phyloP scores from a whole-genome alignment of 1,140 invertebrate genomes.

The Phymorhynchus buccinoides region DNA sequence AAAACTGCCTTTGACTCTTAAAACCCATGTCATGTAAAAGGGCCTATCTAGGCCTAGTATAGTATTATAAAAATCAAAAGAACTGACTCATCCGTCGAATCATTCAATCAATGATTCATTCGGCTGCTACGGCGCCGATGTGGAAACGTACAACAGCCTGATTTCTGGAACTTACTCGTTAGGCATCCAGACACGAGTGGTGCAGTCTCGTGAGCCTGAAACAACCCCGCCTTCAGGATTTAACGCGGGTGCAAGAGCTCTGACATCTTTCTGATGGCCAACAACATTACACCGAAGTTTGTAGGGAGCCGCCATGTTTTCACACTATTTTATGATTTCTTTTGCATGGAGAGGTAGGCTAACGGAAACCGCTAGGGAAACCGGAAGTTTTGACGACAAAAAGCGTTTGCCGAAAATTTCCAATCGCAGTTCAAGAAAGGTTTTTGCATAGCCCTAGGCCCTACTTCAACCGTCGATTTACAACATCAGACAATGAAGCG shows the following conservation, averaged over 20 bases:
- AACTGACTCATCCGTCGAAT: not conserved
- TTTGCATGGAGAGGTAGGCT: not conserved
- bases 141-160: too few relatives aligned
- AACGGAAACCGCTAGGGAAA: not conserved
- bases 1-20: too few relatives aligned
- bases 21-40: too few relatives aligned
- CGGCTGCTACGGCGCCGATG: too few relatives aligned
- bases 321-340: not conserved
- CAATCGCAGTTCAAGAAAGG: too few relatives aligned
- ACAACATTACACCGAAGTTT: constrained; percentile 84
- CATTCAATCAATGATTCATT: too few relatives aligned
- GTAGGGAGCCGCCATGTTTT: constrained; percentile 75
- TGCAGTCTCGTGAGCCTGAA: constrained; percentile 89
- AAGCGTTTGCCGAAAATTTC: not conserved
- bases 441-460: too few relatives aligned
- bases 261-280: constrained; percentile 89
- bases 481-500: constrained; percentile 7
- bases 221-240: constrained; percentile 81
- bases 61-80: not conserved
- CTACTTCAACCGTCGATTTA: too few relatives aligned
- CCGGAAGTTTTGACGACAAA: constrained; percentile 34
- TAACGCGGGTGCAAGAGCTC: constrained; percentile 79
- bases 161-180: constrained; percentile 78
- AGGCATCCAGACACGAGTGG: constrained; percentile 87
- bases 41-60: too few relatives aligned